Conservation (phyloP, 2,797 vertebrate species). For the Dallia pectoralis region DNA sequence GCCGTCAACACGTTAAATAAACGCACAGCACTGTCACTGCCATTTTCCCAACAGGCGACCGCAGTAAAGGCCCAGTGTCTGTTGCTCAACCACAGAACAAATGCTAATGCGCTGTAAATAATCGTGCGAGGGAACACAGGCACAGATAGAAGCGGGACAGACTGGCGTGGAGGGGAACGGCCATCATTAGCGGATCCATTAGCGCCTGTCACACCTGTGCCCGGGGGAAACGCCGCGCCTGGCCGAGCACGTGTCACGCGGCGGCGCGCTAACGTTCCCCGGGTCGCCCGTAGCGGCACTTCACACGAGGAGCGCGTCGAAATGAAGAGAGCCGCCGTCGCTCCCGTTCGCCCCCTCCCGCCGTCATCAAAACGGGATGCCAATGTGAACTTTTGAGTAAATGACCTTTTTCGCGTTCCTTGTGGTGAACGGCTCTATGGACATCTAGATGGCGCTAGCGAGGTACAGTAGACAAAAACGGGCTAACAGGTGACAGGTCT, state of each 20-base stretch:
- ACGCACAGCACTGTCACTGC: conserved; percentile 42
- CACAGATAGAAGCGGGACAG: conserved; percentile 26
- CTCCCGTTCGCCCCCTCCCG: background rate
- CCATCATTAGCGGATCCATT: conserved; percentile 44
- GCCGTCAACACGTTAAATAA: conserved; percentile 60
- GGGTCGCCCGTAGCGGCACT: background rate
- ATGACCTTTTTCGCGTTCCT: background rate
- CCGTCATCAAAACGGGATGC: background rate
- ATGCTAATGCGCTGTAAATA: conserved; percentile 51
- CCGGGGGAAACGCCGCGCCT: conserved; percentile 6
- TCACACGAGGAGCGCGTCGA: background rate
- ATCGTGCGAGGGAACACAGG: conserved; percentile 41
- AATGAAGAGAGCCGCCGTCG: background rate
- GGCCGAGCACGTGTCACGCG: background rate
- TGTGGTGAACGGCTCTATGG: too few species aligned
- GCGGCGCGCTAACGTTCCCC: background rate
- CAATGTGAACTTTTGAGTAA: background rate
- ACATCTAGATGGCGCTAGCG: too few species aligned
- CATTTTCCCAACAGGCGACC: conserved; percentile 31
- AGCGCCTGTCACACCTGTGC: conserved; percentile 16
- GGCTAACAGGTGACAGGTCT: background rate
- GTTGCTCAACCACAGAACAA: conserved; percentile 34
- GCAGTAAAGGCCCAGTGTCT: conserved; percentile 28
- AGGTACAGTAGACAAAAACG: background rate
- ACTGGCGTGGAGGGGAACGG: conserved; percentile 36